phyloP scores from a whole-genome alignment of 2,888 invertebrate species.

The Cybosia mesomella region DNA sequence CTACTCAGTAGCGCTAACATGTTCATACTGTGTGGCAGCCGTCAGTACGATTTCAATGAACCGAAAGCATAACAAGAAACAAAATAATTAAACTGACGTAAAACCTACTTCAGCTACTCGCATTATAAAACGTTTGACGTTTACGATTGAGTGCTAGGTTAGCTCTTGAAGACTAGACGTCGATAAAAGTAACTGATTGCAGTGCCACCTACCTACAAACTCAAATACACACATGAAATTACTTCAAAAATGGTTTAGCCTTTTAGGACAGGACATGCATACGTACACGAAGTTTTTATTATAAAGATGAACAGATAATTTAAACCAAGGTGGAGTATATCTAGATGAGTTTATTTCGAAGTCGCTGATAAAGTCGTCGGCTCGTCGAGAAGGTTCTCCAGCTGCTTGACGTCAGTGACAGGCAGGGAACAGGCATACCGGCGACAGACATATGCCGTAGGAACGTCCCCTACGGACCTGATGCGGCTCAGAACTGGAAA shows the following conservation, averaged over 20 bases:
- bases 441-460: constrained; percentile 93
- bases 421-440: constrained; percentile 92
- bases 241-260: not conserved
- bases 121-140: not conserved
- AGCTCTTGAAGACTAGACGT: not conserved
- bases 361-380: constrained; percentile 48
- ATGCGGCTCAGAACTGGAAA: constrained; percentile 81
- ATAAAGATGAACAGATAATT: constrained; percentile 36
- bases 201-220: too few relatives aligned
- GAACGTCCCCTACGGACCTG: constrained; percentile 86
- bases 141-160: not conserved
- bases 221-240: not conserved
- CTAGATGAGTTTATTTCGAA: constrained; percentile 38
- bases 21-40: too few relatives aligned
- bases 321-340: constrained; percentile 26
- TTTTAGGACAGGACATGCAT: not conserved
- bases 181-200: too few relatives aligned
- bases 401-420: constrained; percentile 89
- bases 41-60: too few relatives aligned
- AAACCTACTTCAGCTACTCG: not conserved
- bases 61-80: not conserved
- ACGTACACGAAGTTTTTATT: not conserved
- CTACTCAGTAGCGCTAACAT: too few relatives aligned
- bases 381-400: constrained; percentile 87
- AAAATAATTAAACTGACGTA: not conserved